phyloP scores from a whole-genome alignment of 2,797 vertebrate genomes.

The Xyrichtys novacula region DNA sequence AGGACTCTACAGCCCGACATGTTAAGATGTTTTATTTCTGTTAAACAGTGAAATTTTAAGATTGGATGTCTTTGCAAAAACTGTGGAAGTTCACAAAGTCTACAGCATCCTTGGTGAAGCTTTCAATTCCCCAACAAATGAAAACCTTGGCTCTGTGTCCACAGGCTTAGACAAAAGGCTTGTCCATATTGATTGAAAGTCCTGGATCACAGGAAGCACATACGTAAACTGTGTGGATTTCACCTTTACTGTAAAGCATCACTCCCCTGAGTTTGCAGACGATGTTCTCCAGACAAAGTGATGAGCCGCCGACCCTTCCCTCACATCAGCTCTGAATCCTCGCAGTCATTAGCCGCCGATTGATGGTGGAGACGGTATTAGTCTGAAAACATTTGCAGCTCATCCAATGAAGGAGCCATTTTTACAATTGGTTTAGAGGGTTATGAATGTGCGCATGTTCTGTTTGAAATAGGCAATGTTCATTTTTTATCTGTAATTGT shows the following conservation, averaged over 20 bases:
- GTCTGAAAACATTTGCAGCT: constrained; percentile 84
- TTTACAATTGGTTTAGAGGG: constrained; percentile 84
- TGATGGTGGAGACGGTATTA: constrained; percentile 82
- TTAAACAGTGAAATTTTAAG: too few species aligned
- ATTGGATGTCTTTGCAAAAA: too few species aligned
- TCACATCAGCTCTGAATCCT: constrained; percentile 78
- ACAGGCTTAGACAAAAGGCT: constrained; percentile 3
- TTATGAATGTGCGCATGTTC: constrained; percentile 83
- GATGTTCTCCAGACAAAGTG: constrained; percentile 63
- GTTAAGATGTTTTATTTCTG: too few species aligned
- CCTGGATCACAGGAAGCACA: constrained; percentile 22
- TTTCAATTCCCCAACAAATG: constrained; percentile 3
- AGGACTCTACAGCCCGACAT: too few species aligned
- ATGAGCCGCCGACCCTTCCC: constrained; percentile 67
- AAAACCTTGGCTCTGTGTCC: constrained; percentile 8
- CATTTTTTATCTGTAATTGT: constrained; percentile 88
- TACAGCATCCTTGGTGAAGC: neutral
- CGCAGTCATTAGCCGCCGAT: constrained; percentile 83
- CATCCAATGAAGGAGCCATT: constrained; percentile 79
- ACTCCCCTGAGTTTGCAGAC: constrained; percentile 56
- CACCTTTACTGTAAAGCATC: constrained; percentile 50
- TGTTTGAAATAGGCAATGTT: constrained; percentile 80
- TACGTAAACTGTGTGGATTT: constrained; percentile 37
- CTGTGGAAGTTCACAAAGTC: constrained; percentile 17
- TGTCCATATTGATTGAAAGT: constrained; percentile 29